Conservation (phyloP, 2,113 vertebrate species). For the Anser cygnoides region DNA sequence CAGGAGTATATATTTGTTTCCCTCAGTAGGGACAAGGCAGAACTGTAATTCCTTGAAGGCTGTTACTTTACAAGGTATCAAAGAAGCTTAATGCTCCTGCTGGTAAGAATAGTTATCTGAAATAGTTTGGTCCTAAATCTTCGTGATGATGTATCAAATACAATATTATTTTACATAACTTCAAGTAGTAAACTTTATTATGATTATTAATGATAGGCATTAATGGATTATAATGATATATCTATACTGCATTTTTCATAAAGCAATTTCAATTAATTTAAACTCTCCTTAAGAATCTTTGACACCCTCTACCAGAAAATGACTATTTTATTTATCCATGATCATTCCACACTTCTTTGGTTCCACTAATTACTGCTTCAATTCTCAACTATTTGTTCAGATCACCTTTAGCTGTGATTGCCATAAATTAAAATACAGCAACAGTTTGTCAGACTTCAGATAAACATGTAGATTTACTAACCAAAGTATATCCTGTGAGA, state of each 20-base stretch:
- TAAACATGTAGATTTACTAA: not conserved
- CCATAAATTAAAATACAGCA: slow-evolving; percentile 23
- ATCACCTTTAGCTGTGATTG: slow-evolving; percentile 40
- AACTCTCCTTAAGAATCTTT: slow-evolving; percentile 36
- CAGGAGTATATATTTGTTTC: not conserved
- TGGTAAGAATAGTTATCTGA: not conserved
- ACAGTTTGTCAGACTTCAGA: not conserved
- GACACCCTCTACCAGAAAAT: slow-evolving; percentile 15
- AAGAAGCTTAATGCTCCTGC: not conserved
- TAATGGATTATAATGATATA: slow-evolving; percentile 58
- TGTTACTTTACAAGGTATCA: fast-evolving
- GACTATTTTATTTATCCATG: slow-evolving; percentile 55
- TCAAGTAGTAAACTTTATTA: slow-evolving; percentile 52
- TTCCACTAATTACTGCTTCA: slow-evolving; percentile 43
- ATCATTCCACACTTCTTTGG: slow-evolving; percentile 15
- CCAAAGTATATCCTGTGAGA: not conserved
- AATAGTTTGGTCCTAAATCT: not conserved
- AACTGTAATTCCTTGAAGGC: not conserved
- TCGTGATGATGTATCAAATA: not conserved
- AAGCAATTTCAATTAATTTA: slow-evolving; percentile 27
- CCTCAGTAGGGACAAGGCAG: not conserved
- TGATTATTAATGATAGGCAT: slow-evolving; percentile 51
- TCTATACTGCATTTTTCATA: slow-evolving; percentile 32
- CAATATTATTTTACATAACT: not conserved
- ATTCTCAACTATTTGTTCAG: slow-evolving; percentile 45